Conservation (phyloP, 2,888 invertebrate species). For the Heliconius erato region DNA sequence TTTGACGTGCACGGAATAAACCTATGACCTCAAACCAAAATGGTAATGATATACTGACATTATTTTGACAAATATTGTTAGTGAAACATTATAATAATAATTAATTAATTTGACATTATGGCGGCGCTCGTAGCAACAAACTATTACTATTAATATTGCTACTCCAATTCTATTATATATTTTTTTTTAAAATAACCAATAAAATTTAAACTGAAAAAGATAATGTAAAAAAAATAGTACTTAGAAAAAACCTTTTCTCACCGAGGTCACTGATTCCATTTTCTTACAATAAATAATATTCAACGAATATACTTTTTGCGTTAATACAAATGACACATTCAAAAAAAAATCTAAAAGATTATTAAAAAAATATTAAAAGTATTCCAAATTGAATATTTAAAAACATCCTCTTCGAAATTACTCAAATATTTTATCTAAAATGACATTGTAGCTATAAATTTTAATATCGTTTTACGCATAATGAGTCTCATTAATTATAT, state of each 20-base stretch:
- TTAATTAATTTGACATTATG: neutral
- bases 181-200: neutral
- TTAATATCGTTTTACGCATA: constrained; percentile 22
- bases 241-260: neutral
- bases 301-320: neutral
- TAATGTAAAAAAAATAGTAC: neutral
- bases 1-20: constrained; percentile 16
- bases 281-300: neutral
- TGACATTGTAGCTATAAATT: constrained; percentile 21
- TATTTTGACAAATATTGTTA: constrained; percentile 12
- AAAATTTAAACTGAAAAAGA: too few species aligned
- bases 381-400: neutral
- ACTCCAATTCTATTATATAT: neutral
- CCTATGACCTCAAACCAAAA: neutral
- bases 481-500: constrained; percentile 19
- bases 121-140: neutral
- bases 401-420: constrained; percentile 26
- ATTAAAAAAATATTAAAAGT: neutral
- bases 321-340: too few species aligned
- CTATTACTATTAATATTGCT: neutral
- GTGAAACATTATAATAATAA: neutral
- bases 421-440: constrained; percentile 26
- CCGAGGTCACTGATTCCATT: neutral
- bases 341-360: neutral
- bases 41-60: neutral